Base-by-base conservation (phyloP, 1,140 invertebrate genomes). In the Triops cancriformis region DNA sequence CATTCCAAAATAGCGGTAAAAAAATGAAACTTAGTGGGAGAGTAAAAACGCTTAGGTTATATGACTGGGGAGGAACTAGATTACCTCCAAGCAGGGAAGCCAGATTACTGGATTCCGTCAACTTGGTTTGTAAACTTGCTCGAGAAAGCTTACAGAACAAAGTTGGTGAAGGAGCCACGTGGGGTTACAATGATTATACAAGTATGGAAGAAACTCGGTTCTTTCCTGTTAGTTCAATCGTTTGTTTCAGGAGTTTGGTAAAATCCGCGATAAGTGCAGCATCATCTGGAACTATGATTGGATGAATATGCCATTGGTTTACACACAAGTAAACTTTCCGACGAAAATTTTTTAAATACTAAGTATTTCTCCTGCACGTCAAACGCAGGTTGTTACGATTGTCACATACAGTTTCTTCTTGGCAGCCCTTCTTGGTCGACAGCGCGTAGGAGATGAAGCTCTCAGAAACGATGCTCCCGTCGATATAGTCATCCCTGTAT, bases 261-360 rank as follows among this genome's bases (percentile, higher is more conserved):
- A 88, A 76, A 91, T 90, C 81, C 86, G 90, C 76, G 86, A 87
- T 1, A 90, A 91, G 83, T 91, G 90, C 81, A 90, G 89, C 26
- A 83, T 89, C 76, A 85, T 93, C 75, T 92, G 91, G 88, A 92
- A 90, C 80, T 99, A 97, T 84, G 97, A 99, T 86, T 98, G 95
- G 82, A 95, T 98, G 81, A 97, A 94, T 83, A 95, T 98, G 79
- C 97, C 97, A 72, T 89, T 98, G 37, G 96, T 98, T 78, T 99
- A 99, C 85, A 98, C 96, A 76, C 96, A 99, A 92, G 96, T 96
- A 83, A 45, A n/a, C 23, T 64, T 64, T 3, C 6, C 51, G 14
- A 64, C 23, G 10, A 2, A 37, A 37, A 37, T 64, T 64, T 18
- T n/a, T n/a, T n/a, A n/a, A n/a, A n/a, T n/a, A n/a, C n/a, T n/a